phyloP scores from a whole-genome alignment of 2,113 vertebrate genomes.

The Fregetta grallaria region DNA sequence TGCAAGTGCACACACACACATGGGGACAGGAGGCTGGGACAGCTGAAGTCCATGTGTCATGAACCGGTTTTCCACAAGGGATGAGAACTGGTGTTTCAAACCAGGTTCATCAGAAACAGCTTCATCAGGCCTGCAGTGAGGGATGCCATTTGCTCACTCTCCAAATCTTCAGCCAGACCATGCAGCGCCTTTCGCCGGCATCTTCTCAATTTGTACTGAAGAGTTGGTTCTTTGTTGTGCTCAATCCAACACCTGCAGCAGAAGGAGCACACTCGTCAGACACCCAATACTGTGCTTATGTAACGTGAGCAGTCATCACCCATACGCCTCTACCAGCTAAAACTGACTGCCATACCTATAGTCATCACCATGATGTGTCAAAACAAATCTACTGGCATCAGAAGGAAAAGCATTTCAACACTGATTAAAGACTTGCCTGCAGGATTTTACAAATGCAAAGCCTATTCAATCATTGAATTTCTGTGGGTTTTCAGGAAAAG shows the following conservation, averaged over 20 bases:
- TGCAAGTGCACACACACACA: background rate
- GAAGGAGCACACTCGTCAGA: background rate
- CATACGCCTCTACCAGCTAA: background rate
- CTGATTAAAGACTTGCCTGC: background rate
- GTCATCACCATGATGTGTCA: background rate
- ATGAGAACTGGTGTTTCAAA: background rate
- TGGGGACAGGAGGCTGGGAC: background rate
- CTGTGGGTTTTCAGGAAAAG: background rate
- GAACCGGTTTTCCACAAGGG: background rate
- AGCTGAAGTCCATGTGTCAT: background rate
- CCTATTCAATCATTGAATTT: conserved; percentile 3
- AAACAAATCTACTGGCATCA: conserved; percentile 6
- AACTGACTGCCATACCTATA: background rate
- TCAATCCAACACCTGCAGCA: conserved; percentile 10
- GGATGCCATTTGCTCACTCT: background rate
- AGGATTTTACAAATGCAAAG: conserved; percentile 29
- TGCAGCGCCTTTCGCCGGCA: background rate
- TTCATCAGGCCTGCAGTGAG: background rate
- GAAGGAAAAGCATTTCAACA: background rate
- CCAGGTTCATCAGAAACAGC: background rate
- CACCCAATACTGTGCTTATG: background rate
- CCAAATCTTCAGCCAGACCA: background rate
- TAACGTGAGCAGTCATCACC: background rate
- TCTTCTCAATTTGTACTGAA: background rate
- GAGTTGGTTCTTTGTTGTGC: background rate